Percentiles rank a stretch among this genome's conserved stretches.
These are phyloP conservation scores for Anseranas semipalmata DNA, from an alignment of 2,113 vertebrate genomes.

Conservation along the genomic window DNA sequence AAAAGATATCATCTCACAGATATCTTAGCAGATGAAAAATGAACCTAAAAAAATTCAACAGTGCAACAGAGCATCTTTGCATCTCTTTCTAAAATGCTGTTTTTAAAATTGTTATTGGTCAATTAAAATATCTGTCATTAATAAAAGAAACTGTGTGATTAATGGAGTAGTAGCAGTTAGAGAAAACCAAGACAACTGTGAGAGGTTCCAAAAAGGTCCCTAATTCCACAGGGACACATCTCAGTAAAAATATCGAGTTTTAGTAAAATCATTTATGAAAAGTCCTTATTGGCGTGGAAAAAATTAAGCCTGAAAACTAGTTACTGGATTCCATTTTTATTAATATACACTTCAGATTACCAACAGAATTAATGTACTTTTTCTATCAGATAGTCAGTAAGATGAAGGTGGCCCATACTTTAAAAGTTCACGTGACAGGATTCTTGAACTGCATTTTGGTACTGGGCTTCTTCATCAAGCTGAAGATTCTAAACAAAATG, in stretches of 20 bases:
- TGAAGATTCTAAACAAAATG: constrained; percentile 77
- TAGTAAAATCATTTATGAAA: neutral
- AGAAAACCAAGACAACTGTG: constrained; percentile 15
- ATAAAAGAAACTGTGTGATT: constrained; percentile 13
- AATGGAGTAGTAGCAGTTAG: constrained; percentile 17
- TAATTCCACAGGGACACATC: constrained; percentile 15
- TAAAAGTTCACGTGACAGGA: constrained; percentile 79
- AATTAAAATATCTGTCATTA: constrained; percentile 25
- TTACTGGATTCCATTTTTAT: constrained; percentile 69
- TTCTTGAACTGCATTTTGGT: constrained; percentile 83
- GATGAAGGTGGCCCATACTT: constrained; percentile 44
- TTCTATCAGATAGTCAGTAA: constrained; percentile 64
- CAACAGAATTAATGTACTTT: constrained; percentile 47
- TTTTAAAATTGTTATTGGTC: constrained; percentile 4
- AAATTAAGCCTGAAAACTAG: constrained; percentile 12
- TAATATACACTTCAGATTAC: constrained; percentile 52
- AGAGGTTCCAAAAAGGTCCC: constrained; percentile 23
- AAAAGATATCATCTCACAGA: constrained; percentile 38
- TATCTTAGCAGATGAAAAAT: constrained; percentile 43
- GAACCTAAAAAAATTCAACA: constrained; percentile 41
- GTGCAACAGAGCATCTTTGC: constrained; percentile 5
- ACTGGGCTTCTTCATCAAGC: constrained; percentile 82
- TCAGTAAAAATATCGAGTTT: neutral
- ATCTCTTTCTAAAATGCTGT: constrained; percentile 50
- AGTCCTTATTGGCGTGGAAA: neutral